phyloP scores from a whole-genome alignment of 2,113 vertebrate species.

The Pseudopipra pipra region DNA sequence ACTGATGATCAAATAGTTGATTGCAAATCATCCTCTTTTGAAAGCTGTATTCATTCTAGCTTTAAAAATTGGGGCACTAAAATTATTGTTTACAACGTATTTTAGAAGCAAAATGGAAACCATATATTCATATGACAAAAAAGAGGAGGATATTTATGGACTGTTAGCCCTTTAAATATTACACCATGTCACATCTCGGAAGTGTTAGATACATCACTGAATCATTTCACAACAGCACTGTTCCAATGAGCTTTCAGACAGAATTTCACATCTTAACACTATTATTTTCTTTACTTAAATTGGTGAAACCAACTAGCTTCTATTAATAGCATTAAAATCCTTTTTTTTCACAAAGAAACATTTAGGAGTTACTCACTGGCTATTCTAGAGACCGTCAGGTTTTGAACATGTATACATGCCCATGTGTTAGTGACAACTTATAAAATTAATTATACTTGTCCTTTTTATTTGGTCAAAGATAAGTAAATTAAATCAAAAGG shows the following conservation, averaged over 20 bases:
- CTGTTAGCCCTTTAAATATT: background rate
- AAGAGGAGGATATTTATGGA: background rate
- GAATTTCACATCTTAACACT: background rate
- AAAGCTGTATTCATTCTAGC: background rate
- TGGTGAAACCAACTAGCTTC: background rate
- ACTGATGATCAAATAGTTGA: background rate
- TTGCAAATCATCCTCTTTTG: conserved; percentile 23
- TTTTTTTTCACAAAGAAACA: background rate
- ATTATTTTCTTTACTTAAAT: background rate
- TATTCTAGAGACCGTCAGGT: background rate
- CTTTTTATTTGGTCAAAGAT: background rate
- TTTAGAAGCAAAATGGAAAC: conserved; percentile 9
- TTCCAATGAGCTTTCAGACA: background rate
- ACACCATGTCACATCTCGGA: background rate
- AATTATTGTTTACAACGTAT: background rate
- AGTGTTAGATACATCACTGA: background rate
- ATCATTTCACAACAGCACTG: background rate
- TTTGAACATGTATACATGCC: background rate
- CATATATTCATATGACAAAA: background rate
- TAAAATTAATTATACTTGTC: background rate
- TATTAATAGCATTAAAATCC: background rate
- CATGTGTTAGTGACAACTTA: background rate
- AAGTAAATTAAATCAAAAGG: background rate
- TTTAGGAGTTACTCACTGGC: background rate
- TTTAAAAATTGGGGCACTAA: background rate